These are phyloP conservation scores for Saccostrea echinata DNA, from an alignment of 1,140 invertebrate genomes.

Conservation along the genomic window DNA sequence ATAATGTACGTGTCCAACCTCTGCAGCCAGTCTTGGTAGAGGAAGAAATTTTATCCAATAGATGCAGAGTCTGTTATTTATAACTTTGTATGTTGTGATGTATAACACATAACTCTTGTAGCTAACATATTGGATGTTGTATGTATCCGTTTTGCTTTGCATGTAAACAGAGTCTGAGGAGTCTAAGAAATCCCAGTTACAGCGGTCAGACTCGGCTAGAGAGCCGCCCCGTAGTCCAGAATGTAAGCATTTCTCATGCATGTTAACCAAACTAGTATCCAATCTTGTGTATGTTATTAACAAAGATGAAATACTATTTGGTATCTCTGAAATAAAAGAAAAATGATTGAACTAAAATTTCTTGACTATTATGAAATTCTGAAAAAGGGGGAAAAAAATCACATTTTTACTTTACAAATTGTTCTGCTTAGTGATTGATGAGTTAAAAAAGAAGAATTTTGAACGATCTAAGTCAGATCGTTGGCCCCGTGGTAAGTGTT, in stretches of 20 bases:
- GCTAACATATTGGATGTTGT: background rate
- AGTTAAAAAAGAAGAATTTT: constrained; percentile 72
- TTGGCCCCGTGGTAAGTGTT: constrained; percentile 63
- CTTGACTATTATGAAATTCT: background rate
- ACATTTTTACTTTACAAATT: constrained; percentile 38
- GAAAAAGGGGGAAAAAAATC: background rate
- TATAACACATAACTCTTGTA: background rate
- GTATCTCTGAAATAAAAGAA: background rate
- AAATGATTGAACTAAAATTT: background rate
- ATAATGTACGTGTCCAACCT: background rate
- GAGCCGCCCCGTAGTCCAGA: constrained; percentile 70
- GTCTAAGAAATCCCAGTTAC: constrained; percentile 46
- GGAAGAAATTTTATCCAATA: too few species aligned
- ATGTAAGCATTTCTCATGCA: constrained; percentile 70
- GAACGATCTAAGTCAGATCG: constrained; percentile 75
- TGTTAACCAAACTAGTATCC: background rate
- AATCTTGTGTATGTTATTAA: background rate
- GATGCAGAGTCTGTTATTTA: too few species aligned
- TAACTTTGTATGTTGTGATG: constrained; percentile 1
- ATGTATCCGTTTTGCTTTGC: constrained; percentile 21
- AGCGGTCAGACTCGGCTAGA: constrained; percentile 72
- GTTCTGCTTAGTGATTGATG: constrained; percentile 70
- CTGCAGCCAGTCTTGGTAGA: too few species aligned
- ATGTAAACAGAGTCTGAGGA: constrained; percentile 31
- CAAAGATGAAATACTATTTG: background rate